phyloP scores from a whole-genome alignment of 2,113 vertebrate species.

The Holacanthus passer region DNA sequence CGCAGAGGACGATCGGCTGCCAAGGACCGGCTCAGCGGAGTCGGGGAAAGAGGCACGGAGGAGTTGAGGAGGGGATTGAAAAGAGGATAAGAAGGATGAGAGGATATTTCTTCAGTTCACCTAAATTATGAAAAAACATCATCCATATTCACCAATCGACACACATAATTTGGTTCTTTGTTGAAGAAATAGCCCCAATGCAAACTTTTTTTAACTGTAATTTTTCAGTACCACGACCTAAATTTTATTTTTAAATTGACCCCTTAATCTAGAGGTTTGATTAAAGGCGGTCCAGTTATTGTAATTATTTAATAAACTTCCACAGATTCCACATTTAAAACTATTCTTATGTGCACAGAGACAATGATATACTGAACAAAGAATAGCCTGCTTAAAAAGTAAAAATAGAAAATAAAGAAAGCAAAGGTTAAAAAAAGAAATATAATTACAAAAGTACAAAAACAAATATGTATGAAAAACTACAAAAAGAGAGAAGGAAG shows the following conservation, averaged over 20 bases:
- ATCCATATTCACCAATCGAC: background rate
- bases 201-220: background rate
- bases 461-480: background rate
- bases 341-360: no score
- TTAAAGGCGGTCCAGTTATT: background rate
- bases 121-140: background rate
- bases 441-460: no score
- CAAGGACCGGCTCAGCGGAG: slow-evolving; percentile 62
- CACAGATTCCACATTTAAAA: no score
- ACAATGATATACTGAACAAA: no score
- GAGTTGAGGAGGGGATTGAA: slow-evolving; percentile 25
- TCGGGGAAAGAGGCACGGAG: slow-evolving; percentile 26
- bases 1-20: slow-evolving; percentile 55
- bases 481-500: background rate
- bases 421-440: no score
- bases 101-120: background rate
- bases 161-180: background rate
- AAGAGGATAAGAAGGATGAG: slow-evolving; percentile 23
- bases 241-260: background rate
- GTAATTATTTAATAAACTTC: no score
- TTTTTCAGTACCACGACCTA: background rate
- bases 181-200: background rate
- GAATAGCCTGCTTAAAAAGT: no score
- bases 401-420: no score
- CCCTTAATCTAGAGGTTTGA: background rate